Conservation (phyloP, 2,797 vertebrate genomes). For the Petrocephalus schoutedeni region DNA sequence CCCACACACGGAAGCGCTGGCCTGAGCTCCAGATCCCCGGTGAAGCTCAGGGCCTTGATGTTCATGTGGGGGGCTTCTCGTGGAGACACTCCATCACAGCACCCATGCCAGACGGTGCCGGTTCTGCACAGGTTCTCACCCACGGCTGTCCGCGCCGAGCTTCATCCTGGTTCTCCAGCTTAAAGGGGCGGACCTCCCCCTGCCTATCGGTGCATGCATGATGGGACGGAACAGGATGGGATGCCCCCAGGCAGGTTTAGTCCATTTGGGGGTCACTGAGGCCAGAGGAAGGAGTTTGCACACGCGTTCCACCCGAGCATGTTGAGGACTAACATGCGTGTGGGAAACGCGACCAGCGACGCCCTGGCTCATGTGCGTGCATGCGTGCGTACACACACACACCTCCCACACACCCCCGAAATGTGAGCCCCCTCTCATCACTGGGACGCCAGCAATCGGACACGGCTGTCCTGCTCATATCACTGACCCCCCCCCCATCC, state of each 20-base stretch:
- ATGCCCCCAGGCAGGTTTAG: not conserved
- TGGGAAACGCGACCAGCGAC: not conserved
- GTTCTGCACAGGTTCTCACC: not conserved
- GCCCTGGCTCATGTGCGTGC: not conserved
- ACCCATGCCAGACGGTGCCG: not conserved
- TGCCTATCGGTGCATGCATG: not conserved
- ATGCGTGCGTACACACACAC: not conserved
- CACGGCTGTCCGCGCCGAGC: not conserved
- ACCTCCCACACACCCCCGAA: not conserved
- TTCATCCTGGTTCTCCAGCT: not conserved
- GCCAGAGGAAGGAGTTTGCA: not conserved
- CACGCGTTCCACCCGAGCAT: not conserved
- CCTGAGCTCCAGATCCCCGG: not conserved
- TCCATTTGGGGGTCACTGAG: not conserved
- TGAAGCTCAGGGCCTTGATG: not conserved
- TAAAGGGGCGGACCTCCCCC: not conserved
- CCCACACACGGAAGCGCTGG: not conserved
- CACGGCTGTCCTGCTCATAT: constrained; percentile 1
- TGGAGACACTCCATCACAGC: not conserved
- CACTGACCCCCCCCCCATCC: not conserved
- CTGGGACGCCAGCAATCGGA: not conserved
- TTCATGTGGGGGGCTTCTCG: not conserved
- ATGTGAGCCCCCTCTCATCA: not conserved
- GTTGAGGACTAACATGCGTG: not conserved
- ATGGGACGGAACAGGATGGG: not conserved